phyloP scores from a whole-genome alignment of 1,140 invertebrate genomes.

The Caerostris darwini region DNA sequence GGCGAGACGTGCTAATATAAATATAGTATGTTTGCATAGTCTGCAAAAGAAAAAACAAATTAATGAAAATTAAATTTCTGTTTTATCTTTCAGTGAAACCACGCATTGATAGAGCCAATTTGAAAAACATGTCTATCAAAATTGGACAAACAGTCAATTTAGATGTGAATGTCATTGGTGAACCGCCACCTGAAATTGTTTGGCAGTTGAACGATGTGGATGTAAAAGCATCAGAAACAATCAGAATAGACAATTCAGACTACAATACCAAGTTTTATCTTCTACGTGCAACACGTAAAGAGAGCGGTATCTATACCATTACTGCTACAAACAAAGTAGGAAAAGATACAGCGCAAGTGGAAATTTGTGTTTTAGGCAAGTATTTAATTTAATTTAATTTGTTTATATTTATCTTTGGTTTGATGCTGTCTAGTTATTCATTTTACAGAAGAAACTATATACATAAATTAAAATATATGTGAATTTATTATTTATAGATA shows the following conservation, averaged over 20 bases:
- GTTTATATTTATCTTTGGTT: neutral
- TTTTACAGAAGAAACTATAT: no score
- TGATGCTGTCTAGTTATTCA: no score
- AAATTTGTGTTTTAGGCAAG: conserved; percentile 93
- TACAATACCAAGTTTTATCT: conserved; percentile 95
- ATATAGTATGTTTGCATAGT: no score
- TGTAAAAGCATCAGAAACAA: conserved; percentile 70
- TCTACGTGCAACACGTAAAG: conserved; percentile 89
- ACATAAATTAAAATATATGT: no score
- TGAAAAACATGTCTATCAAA: conserved; percentile 92
- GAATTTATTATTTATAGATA: no score
- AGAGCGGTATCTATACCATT: conserved; percentile 93
- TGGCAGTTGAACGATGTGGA: conserved; percentile 89
- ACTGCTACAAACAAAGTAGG: conserved; percentile 97
- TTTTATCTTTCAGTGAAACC: conserved; percentile 86
- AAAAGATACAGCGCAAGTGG: conserved; percentile 94
- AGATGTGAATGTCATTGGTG: conserved; percentile 95
- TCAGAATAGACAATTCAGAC: conserved; percentile 91
- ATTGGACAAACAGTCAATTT: conserved; percentile 94
- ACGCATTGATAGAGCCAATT: conserved; percentile 93
- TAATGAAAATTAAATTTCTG: neutral
- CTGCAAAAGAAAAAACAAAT: no score
- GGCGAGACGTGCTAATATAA: no score
- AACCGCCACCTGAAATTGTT: conserved; percentile 94
- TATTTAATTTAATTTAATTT: conserved; percentile 37